Evolutionary conservation across 30 jellyfish, hydroid and myxozoan genomes (phyloP), one percentile per base, ranked within the genome.

Genomic region (Hydra vulgaris): DNA sequence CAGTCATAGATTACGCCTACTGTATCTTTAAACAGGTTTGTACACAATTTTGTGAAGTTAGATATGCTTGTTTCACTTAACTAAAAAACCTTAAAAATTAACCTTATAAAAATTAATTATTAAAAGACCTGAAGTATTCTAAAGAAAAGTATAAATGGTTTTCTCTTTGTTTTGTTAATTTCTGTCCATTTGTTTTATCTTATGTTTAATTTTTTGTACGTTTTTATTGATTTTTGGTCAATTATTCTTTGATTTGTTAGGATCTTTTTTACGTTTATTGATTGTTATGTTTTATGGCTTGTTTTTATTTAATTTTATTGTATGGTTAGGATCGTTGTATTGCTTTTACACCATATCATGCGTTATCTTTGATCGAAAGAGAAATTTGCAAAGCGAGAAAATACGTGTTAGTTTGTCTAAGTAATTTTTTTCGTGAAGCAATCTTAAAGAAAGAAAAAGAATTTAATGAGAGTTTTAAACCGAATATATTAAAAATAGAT

Each of bases 301-400:
- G n/a, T n/a, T n/a, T n/a, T n/a, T n/a, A n/a, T n/a, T n/a, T n/a
- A n/a, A n/a, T n/a, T n/a, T n/a, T n/a, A n/a, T n/a, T n/a, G n/a
- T n/a, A n/a, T n/a, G n/a, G n/a, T 40, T 40, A 89, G 97, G 97
- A 89, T 77, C 97, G 97, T 0, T 80, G 97, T 12, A 89, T 89
- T 22, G 97, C 97, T 19, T 91, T 83, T 78, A 89, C 97, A 21
- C 97, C 97, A 17, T 89, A 89, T 81, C 97, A 89, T 77, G 97
- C 97, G 23, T 73, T 89, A 79, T 79, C 83, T 66, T 88, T 95
- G 18, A 82, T 81, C 17, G 97, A 89, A 81, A 71, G 97, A 77
- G 97, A 89, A 53, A 81, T 91, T 80, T 91, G 74, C 89, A 89
- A 89, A 61, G 75, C 95, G 7, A 82, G 97, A 56, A 85, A 82